Evolutionary conservation across 2,797 vertebrate species (phyloP).

Genomic region (Sylvia borin): DNA sequence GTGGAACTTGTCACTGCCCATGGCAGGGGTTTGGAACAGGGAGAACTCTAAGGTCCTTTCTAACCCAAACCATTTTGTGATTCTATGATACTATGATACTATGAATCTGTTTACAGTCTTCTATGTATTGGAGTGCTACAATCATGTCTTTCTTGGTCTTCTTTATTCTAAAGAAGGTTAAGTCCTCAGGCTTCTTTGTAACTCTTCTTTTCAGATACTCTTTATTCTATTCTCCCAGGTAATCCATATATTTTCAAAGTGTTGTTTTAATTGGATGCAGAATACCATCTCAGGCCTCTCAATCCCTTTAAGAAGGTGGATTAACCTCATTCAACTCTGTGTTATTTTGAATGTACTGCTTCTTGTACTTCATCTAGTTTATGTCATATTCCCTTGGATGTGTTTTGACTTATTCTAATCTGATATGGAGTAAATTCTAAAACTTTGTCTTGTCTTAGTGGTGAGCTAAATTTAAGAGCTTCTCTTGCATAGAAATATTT

Average conservation of each 20-base stretch:
- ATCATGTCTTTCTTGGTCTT: neutral
- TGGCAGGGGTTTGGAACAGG: rapidly evolving
- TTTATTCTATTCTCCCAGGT: neutral
- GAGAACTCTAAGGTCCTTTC: neutral
- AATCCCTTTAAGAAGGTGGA: neutral
- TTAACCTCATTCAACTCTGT: neutral
- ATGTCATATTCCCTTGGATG: neutral
- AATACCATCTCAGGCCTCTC: neutral
- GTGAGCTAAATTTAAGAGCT: neutral
- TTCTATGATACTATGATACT: neutral
- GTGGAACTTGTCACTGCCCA: neutral
- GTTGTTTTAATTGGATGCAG: neutral
- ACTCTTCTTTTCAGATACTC: neutral
- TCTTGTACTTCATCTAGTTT: neutral
- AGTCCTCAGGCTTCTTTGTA: neutral
- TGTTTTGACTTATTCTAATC: neutral
- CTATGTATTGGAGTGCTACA: neutral
- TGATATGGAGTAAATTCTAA: neutral
- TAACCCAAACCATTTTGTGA: neutral
- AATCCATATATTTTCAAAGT: neutral
- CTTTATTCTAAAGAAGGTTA: neutral
- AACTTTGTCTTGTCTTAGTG: neutral
- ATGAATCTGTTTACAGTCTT: neutral
- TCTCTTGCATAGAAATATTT: neutral
- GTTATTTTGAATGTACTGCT: neutral